A percentile compares a stretch with the other conserved stretches of the same genome.
phyloP scores from a whole-genome alignment of 2,797 vertebrate species.

The Alouatta caraya region DNA sequence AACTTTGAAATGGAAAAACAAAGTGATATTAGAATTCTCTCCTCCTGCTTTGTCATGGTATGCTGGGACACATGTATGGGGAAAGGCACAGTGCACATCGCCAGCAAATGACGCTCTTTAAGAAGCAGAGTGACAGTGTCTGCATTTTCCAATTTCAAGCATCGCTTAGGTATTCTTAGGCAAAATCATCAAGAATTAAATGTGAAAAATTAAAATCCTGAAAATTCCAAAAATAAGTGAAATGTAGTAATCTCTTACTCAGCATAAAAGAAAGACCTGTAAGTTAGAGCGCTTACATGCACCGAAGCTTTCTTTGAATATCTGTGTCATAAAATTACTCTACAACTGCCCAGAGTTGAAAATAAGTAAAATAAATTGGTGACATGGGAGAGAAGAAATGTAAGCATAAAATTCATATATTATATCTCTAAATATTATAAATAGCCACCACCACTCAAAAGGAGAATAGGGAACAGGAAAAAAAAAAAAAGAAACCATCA shows the following conservation, averaged over 20 bases:
- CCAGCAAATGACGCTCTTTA: not conserved
- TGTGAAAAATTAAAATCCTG: not conserved
- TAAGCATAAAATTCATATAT: not conserved
- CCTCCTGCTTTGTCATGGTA: not conserved
- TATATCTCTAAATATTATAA: not conserved
- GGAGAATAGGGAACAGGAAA: not conserved
- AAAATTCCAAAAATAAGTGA: not conserved
- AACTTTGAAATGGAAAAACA: not conserved
- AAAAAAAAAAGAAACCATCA: not conserved
- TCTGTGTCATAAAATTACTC: not conserved
- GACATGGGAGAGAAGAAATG: not conserved
- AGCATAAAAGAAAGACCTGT: not conserved
- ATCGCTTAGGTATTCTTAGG: not conserved
- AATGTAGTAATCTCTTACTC: not conserved
- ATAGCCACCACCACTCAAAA: not conserved
- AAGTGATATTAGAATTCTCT: not conserved
- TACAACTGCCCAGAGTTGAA: not conserved
- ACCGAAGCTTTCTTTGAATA: not conserved
- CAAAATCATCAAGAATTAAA: not conserved
- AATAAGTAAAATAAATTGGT: not conserved
- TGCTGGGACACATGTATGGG: not conserved
- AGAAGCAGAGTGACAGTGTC: not conserved
- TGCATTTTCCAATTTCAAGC: not conserved
- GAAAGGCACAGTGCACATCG: not conserved
- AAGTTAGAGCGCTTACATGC: not conserved